phyloP scores from a whole-genome alignment of 2,888 invertebrate species.

The Macrophya alboannulata region DNA sequence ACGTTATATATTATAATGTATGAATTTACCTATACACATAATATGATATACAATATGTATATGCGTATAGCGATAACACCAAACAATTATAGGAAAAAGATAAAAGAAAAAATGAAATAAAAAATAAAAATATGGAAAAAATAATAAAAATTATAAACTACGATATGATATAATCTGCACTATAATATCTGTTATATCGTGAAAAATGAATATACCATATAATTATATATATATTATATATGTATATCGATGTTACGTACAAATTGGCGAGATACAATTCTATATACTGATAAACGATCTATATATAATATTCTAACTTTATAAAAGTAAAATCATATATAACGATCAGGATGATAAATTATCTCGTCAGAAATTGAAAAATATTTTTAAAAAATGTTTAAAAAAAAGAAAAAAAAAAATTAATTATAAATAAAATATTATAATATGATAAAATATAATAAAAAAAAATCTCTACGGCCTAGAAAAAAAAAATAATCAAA shows the following conservation, averaged over 20 bases:
- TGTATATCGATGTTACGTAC: constrained; percentile 37
- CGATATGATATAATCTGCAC: neutral
- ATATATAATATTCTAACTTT: neutral
- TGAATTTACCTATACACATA: no score
- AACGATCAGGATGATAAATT: neutral
- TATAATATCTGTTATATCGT: neutral
- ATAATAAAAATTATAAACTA: neutral
- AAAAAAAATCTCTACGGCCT: constrained; percentile 36
- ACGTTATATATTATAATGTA: neutral
- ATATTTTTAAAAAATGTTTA: neutral
- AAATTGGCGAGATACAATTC: neutral
- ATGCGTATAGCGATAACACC: constrained; percentile 1
- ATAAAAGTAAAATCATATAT: no score
- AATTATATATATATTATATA: constrained; percentile 5
- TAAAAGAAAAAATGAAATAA: neutral
- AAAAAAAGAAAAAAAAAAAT: neutral
- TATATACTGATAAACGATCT: neutral
- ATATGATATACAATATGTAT: neutral
- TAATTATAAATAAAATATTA: neutral
- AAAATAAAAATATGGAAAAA: neutral
- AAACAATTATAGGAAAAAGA: neutral
- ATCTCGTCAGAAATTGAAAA: neutral
- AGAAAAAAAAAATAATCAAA: neutral
- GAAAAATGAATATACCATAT: neutral
- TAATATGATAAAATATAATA: no score